Conservation (phyloP, 2,113 vertebrate species). For the Acrocephalus arundinaceus region DNA sequence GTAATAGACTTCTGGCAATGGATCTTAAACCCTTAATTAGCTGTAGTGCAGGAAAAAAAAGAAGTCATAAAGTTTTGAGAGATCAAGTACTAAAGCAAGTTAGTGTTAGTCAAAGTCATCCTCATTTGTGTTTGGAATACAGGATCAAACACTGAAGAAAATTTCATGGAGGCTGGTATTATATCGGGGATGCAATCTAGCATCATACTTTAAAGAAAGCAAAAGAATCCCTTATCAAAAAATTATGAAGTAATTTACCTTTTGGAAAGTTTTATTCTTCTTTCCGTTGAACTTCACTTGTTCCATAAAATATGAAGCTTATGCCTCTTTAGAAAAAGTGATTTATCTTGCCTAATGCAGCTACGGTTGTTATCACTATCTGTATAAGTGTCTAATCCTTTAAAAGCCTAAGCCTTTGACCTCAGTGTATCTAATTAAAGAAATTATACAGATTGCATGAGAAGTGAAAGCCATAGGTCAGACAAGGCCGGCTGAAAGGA, state of each 20-base stretch:
- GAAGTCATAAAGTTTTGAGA: slow-evolving; percentile 14
- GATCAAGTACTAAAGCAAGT: slow-evolving; percentile 3
- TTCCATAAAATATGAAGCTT: neutral
- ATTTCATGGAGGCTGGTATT: neutral
- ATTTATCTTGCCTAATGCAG: slow-evolving; percentile 23
- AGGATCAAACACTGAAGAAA: neutral
- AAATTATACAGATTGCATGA: neutral
- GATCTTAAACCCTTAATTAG: slow-evolving; percentile 11
- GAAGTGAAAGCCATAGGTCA: slow-evolving; percentile 13
- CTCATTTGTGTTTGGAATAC: neutral
- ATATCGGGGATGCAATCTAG: neutral
- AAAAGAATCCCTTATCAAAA: neutral
- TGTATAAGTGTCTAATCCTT: slow-evolving; percentile 13
- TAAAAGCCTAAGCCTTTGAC: slow-evolving; percentile 17
- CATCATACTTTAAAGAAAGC: neutral
- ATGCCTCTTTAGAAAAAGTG: neutral
- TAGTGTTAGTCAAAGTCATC: slow-evolving; percentile 6
- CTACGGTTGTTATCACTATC: neutral
- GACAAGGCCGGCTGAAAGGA: neutral
- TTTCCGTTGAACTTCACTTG: neutral
- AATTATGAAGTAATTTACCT: neutral
- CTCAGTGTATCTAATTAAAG: slow-evolving; percentile 37
- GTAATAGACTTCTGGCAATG: neutral
- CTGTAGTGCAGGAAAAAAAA: neutral
- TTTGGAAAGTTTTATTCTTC: slow-evolving; percentile 15